Conservation (phyloP, 2,113 vertebrate genomes). For the Bubalus kerabau region DNA sequence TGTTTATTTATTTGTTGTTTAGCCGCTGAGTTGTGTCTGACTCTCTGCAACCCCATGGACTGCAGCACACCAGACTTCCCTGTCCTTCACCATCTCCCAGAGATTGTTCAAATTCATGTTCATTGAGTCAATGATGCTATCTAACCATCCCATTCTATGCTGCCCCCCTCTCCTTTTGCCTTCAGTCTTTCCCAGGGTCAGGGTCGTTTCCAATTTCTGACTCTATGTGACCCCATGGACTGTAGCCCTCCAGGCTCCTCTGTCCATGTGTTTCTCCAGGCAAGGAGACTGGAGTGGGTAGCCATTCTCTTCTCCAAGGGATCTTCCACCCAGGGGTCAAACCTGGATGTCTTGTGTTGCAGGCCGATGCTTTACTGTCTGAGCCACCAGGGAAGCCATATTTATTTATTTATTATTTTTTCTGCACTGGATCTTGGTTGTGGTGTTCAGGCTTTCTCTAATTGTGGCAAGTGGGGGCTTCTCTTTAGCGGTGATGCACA, state of each 20-base stretch:
- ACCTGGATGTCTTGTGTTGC: accelerated
- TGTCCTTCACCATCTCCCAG: not conserved
- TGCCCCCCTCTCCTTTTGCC: not conserved
- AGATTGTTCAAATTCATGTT: not conserved
- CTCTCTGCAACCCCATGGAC: not conserved
- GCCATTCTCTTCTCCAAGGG: not conserved
- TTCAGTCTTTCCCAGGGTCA: not conserved
- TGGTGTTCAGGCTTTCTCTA: not conserved
- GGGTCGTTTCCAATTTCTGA: not conserved
- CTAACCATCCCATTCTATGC: not conserved
- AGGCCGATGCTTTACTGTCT: not conserved
- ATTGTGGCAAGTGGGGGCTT: not conserved
- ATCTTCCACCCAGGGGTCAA: not conserved
- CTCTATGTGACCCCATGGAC: not conserved
- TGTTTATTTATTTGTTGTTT: not conserved
- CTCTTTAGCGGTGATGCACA: not conserved
- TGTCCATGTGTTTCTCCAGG: not conserved
- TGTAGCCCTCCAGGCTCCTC: not conserved
- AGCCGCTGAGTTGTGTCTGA: not conserved
- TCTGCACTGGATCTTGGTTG: not conserved
- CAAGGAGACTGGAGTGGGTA: not conserved
- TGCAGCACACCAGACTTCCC: not conserved
- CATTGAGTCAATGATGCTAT: not conserved
- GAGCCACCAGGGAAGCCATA: not conserved
- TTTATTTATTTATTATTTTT: not conserved